phyloP scores from a whole-genome alignment of 1,140 invertebrate genomes.

The Nomia melanderi region DNA sequence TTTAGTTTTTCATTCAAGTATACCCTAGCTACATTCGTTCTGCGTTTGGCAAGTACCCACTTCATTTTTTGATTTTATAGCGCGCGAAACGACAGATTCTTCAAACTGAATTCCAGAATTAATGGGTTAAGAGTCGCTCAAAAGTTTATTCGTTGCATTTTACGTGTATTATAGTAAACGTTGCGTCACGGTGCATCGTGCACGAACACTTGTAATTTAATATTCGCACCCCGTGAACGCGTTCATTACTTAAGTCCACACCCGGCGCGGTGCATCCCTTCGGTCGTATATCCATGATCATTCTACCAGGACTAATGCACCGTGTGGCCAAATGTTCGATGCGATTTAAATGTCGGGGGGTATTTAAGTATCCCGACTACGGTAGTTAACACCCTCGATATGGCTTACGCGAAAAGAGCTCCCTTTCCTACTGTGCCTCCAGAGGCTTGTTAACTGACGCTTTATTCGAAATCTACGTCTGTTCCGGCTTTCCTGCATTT shows the following conservation, averaged over 20 bases:
- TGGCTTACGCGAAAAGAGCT: conserved; percentile 50
- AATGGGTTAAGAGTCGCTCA: no score
- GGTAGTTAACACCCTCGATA: conserved; percentile 72
- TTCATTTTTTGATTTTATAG: no score
- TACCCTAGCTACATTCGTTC: no score
- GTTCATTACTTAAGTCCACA: conserved; percentile 74
- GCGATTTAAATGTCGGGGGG: conserved; percentile 74
- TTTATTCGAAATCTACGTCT: conserved; percentile 47
- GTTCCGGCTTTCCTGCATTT: background rate
- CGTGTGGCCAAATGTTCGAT: conserved; percentile 76
- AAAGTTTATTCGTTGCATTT: background rate
- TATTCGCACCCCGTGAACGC: conserved; percentile 65
- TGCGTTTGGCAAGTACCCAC: no score
- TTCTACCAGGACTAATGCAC: conserved; percentile 78
- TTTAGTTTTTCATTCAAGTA: no score
- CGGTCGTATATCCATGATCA: conserved; percentile 68
- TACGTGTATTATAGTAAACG: background rate
- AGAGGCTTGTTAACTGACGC: conserved; percentile 70
- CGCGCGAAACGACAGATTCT: no score
- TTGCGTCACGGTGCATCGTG: conserved; percentile 11
- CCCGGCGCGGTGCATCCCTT: conserved; percentile 54
- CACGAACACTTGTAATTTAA: conserved; percentile 69
- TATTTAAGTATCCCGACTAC: conserved; percentile 70
- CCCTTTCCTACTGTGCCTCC: conserved; percentile 42
- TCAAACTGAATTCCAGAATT: no score